These are phyloP conservation scores for Manis javanica DNA, from an alignment of 2,797 vertebrate species.

Conservation along the genomic window DNA sequence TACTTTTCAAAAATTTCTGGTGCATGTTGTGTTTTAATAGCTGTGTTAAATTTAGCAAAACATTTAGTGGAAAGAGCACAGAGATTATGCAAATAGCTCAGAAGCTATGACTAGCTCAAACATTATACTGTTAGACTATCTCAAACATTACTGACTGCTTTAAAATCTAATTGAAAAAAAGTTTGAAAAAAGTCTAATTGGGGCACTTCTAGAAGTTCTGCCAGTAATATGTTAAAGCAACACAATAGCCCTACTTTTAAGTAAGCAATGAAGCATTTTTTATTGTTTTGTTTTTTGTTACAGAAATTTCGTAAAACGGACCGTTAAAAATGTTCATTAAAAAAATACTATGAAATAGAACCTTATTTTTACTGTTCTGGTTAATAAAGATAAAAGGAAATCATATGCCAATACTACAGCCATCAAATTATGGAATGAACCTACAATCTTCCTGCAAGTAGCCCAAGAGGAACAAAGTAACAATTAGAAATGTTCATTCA, in stretches of 20 bases:
- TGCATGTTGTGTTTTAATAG: conserved; percentile 60
- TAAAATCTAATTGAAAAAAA: neutral
- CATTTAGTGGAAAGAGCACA: conserved; percentile 41
- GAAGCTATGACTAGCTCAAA: conserved; percentile 42
- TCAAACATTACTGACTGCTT: neutral
- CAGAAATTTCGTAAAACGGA: neutral
- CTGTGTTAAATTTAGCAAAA: conserved; percentile 61
- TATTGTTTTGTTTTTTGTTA: neutral
- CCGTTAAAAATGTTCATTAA: neutral
- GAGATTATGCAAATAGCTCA: conserved; percentile 66
- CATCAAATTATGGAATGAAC: neutral
- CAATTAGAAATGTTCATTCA: neutral
- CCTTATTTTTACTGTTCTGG: conserved; percentile 17
- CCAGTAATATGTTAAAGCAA: neutral
- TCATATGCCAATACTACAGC: neutral
- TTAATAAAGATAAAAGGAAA: conserved; percentile 14
- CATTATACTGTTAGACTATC: conserved; percentile 32
- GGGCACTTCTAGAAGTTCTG: neutral
- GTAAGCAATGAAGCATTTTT: neutral
- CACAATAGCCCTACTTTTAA: neutral
- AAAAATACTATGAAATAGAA: neutral
- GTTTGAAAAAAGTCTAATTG: neutral
- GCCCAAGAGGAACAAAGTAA: neutral
- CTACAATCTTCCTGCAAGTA: neutral
- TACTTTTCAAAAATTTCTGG: conserved; percentile 32